A percentile compares a stretch with the other conserved stretches of the same genome.
phyloP scores from a whole-genome alignment of 2,888 invertebrate genomes.

The Clunio marinus region DNA sequence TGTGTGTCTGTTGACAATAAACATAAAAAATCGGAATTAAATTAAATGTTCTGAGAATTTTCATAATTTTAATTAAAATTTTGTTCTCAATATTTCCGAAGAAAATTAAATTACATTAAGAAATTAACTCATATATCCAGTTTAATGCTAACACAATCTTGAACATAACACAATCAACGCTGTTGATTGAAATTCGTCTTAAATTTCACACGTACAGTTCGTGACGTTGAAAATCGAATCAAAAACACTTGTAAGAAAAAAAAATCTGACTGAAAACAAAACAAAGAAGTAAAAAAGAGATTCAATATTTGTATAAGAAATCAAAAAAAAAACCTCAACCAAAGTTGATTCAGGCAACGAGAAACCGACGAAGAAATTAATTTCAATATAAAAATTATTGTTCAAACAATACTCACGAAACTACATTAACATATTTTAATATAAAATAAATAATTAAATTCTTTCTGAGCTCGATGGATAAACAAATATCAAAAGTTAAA shows the following conservation, averaged over 20 bases:
- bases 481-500: constrained; percentile 34
- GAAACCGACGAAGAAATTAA: constrained; percentile 30
- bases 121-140: too few relatives aligned
- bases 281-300: constrained; percentile 14
- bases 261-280: constrained; percentile 14
- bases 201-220: too few relatives aligned
- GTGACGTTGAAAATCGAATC: constrained; percentile 14
- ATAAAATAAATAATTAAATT: constrained; percentile 26
- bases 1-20: too few relatives aligned
- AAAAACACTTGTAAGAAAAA: constrained; percentile 27
- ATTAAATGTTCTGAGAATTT: too few relatives aligned
- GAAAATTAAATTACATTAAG: too few relatives aligned
- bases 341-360: neutral
- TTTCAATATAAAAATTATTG: constrained; percentile 31
- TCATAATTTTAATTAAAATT: too few relatives aligned
- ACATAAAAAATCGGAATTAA: too few relatives aligned
- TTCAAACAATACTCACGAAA: constrained; percentile 34
- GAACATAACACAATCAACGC: too few relatives aligned
- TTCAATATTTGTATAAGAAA: constrained; percentile 35
- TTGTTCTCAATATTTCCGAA: too few relatives aligned
- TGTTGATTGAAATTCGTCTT: too few relatives aligned
- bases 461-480: constrained; percentile 22
- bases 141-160: too few relatives aligned
- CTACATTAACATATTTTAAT: constrained; percentile 35
- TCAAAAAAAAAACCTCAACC: constrained; percentile 7